Conservation (phyloP, 2,113 vertebrate species). For the Columba livia region DNA sequence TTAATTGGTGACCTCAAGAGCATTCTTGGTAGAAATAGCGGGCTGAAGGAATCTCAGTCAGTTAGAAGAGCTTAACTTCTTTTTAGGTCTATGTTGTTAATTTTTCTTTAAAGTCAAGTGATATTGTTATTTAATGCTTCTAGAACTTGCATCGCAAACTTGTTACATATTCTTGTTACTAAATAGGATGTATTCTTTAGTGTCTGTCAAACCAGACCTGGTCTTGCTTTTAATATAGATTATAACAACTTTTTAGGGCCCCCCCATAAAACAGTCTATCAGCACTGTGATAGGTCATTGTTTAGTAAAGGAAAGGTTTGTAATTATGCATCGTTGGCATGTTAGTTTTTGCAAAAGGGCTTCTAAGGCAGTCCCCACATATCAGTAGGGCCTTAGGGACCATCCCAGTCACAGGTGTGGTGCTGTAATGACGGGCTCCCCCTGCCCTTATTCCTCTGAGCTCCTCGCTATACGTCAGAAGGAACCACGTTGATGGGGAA, state of each 20-base stretch:
- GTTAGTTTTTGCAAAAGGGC: background rate
- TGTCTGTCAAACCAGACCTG: background rate
- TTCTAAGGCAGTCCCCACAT: background rate
- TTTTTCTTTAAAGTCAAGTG: background rate
- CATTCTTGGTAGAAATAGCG: background rate
- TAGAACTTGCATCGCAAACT: background rate
- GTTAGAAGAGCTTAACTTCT: background rate
- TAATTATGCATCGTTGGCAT: background rate
- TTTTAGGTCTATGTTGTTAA: background rate
- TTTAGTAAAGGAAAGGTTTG: background rate
- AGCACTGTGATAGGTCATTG: background rate
- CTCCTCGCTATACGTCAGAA: background rate
- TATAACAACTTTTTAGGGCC: background rate
- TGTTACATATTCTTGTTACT: background rate
- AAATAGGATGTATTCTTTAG: background rate
- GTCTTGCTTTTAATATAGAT: background rate
- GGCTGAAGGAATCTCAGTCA: background rate
- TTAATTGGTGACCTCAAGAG: background rate
- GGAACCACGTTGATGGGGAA: background rate
- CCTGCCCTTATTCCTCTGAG: background rate
- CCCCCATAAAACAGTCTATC: background rate
- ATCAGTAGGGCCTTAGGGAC: background rate
- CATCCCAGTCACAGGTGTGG: accelerated
- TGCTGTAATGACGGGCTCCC: background rate
- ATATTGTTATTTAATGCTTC: background rate